phyloP scores from a whole-genome alignment of 2,797 vertebrate species.

The Chrysolophus pictus region DNA sequence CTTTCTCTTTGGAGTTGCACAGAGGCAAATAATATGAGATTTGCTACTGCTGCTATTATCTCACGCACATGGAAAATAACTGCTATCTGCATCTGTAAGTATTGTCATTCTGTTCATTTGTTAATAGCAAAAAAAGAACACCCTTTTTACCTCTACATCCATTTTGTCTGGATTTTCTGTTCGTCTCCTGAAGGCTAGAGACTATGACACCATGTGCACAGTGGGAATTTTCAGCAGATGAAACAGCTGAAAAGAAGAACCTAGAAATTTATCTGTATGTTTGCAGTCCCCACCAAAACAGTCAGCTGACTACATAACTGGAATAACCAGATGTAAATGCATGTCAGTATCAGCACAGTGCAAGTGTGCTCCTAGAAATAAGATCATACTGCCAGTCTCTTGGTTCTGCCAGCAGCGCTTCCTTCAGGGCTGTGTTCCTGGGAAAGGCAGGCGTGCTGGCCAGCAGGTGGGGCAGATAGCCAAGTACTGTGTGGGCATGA shows the following conservation, averaged over 20 bases:
- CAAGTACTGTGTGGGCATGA: not conserved
- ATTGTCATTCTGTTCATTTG: not conserved
- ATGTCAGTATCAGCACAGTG: not conserved
- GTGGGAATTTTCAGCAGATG: not conserved
- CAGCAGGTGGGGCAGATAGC: not conserved
- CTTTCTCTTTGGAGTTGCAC: slow-evolving; percentile 49
- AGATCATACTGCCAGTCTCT: not conserved
- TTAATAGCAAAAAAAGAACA: not conserved
- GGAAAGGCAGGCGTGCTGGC: not conserved
- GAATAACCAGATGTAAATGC: not conserved
- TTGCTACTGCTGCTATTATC: not conserved
- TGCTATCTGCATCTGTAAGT: not conserved
- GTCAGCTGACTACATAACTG: not conserved
- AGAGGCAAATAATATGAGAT: not conserved
- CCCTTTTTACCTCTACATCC: not conserved
- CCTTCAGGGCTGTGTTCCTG: not conserved
- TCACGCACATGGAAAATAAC: not conserved
- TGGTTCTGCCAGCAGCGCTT: accelerated
- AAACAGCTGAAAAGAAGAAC: not conserved
- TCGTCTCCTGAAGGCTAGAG: not conserved
- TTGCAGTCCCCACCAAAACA: not conserved
- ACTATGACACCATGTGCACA: not conserved
- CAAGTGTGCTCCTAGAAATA: not conserved
- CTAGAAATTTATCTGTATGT: not conserved
- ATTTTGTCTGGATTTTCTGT: not conserved